Evolutionary conservation across 2,888 invertebrate genomes (phyloP).

Genomic region (Tetrapedia diversipes): DNA sequence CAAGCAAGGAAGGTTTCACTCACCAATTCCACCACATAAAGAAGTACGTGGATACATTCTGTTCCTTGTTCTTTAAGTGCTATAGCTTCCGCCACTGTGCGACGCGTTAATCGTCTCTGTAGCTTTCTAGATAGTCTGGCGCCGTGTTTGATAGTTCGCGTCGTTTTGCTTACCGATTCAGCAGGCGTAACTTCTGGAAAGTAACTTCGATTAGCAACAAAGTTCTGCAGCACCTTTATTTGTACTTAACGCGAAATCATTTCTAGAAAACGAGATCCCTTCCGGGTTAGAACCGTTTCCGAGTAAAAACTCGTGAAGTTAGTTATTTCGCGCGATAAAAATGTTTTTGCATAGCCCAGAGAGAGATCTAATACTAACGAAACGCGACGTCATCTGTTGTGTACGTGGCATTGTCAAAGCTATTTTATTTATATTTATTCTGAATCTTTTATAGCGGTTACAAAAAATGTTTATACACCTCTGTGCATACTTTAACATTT

Average conservation of each 20-base stretch:
- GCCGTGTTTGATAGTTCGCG: slow-evolving; percentile 91
- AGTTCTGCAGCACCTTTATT: neutral
- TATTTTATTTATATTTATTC: neutral
- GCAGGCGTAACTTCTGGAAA: slow-evolving; percentile 73
- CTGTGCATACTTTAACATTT: too few relatives aligned
- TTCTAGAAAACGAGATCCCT: too few relatives aligned
- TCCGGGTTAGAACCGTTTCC: neutral
- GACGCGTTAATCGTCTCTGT: slow-evolving; percentile 89
- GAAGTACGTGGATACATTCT: slow-evolving; percentile 89
- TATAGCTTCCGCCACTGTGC: slow-evolving; percentile 91
- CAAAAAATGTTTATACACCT: too few relatives aligned
- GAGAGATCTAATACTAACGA: neutral
- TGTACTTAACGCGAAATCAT: too few relatives aligned
- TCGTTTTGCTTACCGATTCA: slow-evolving; percentile 85
- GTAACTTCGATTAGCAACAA: neutral
- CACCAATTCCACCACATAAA: slow-evolving; percentile 91
- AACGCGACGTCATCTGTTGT: neutral
- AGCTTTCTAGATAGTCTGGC: slow-evolving; percentile 90
- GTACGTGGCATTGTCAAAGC: neutral
- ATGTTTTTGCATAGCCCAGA: neutral
- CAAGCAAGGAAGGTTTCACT: slow-evolving; percentile 69
- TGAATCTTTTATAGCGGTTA: too few relatives aligned
- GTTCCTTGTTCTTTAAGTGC: slow-evolving; percentile 91
- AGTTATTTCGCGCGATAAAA: neutral
- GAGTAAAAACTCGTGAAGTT: neutral